These are phyloP conservation scores for Tiliacea citrago DNA, from an alignment of 2,888 invertebrate genomes.

Conservation along the genomic window DNA sequence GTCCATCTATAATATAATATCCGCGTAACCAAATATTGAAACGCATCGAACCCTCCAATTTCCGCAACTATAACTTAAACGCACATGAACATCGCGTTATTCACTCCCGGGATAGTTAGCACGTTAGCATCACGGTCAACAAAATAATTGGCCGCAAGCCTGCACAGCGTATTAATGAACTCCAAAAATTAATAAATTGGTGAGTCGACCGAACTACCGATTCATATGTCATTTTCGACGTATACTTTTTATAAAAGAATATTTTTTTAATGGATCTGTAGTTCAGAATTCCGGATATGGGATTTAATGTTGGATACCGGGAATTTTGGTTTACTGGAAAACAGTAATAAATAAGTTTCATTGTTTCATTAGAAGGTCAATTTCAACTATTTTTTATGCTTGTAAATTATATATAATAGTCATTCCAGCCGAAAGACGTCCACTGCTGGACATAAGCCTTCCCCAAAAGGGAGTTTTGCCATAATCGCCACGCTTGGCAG, in stretches of 20 bases:
- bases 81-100: neutral
- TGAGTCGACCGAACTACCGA: neutral
- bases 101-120: conserved; percentile 5
- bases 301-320: neutral
- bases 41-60: neutral
- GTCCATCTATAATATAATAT: neutral
- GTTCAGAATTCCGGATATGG: neutral
- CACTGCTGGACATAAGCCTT: too few relatives aligned
- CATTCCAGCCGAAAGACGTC: too few relatives aligned
- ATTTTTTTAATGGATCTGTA: neutral
- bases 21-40: conserved; percentile 14
- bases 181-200: conserved; percentile 51
- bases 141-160: conserved; percentile 63
- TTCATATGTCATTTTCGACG: conserved; percentile 14
- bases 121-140: conserved; percentile 53
- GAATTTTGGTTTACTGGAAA: neutral
- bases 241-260: neutral
- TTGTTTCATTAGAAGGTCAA: neutral
- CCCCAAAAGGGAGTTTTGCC: too few relatives aligned
- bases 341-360: neutral
- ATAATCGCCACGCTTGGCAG: too few relatives aligned
- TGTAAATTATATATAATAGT: neutral
- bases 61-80: conserved; percentile 21
- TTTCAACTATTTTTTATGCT: neutral
- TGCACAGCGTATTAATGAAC: conserved; percentile 34